A percentile compares a stretch with the other conserved stretches of the same genome.
phyloP scores from a whole-genome alignment of 2,797 vertebrate genomes.

The Periophthalmus magnuspinnatus region DNA sequence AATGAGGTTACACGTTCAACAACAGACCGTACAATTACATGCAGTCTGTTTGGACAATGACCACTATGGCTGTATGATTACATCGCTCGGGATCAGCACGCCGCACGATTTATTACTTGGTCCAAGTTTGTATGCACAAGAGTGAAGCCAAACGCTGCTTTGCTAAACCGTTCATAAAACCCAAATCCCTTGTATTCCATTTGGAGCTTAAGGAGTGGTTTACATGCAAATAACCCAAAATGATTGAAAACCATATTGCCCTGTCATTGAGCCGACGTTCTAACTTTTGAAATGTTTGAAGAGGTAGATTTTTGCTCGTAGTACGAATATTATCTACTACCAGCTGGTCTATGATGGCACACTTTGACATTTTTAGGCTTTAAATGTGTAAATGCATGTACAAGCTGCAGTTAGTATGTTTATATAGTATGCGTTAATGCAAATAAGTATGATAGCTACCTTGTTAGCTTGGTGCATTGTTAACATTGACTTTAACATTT shows the following conservation, averaged over 20 bases:
- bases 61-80: neutral
- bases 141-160: no score
- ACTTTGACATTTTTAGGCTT: no score
- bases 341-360: no score
- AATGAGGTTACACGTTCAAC: conserved; percentile 47
- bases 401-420: no score
- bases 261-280: neutral
- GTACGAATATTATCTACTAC: no score
- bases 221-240: neutral
- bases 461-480: neutral
- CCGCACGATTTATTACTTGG: neutral
- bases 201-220: no score
- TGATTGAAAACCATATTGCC: neutral
- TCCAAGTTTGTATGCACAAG: no score
- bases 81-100: neutral
- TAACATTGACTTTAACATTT: neutral
- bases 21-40: conserved; percentile 53
- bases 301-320: neutral
- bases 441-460: neutral
- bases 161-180: no score
- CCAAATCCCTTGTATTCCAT: no score
- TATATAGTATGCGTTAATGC: no score
- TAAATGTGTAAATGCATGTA: no score
- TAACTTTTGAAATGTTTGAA: neutral
- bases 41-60: neutral